Base-by-base conservation (phyloP, 2,888 invertebrate genomes). In the Pemphredon lugubris region DNA sequence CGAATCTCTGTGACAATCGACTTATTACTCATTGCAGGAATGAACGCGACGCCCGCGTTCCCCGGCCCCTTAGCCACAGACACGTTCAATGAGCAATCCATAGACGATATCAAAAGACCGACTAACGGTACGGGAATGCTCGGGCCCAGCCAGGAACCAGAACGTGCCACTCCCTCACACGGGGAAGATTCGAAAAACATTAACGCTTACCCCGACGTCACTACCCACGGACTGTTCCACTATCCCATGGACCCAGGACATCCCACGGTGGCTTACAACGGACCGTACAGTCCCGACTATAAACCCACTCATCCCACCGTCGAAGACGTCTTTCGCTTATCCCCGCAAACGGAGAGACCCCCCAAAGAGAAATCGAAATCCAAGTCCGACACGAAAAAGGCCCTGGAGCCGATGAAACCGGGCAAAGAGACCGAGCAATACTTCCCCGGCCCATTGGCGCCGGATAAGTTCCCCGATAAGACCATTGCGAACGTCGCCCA, bases 261-360 rank as follows among this genome's bases (percentile, higher is more conserved):
- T 65, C 88, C 88, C 2, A 87, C 85, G 9, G 57, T 84, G 18
- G 84, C 90, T 1, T 90, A 90, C 78, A 87, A 90, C 66, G 91
- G 91, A 11, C 91, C 91, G 4, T 90, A 90, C 75, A 90, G 86
- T 86, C 90, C 91, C 9, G 88, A 90, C 66, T 90, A 82, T 73
- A 84, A 84, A 63, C 87, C 87, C 23, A 87, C 84, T 4, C 80
- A 83, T 30, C 85, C 86, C 7, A 85, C 75, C 18, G 73, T 87
- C 13, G 89, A 87, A 39, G 83, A 89, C 18, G 75, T 88, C n/a
- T 89, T 89, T 54, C 87, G 85, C 54, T 75, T 89, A 11, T n/a
- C 60, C 2, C 9, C 72, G 4, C 75, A 80, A 30, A 34, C 74
- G 4, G 86, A 88, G 51, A 85, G 84, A 21, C 71, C 70, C 1